Conservation (phyloP, 2,888 invertebrate genomes). For the Pristionchus exspectatus region DNA sequence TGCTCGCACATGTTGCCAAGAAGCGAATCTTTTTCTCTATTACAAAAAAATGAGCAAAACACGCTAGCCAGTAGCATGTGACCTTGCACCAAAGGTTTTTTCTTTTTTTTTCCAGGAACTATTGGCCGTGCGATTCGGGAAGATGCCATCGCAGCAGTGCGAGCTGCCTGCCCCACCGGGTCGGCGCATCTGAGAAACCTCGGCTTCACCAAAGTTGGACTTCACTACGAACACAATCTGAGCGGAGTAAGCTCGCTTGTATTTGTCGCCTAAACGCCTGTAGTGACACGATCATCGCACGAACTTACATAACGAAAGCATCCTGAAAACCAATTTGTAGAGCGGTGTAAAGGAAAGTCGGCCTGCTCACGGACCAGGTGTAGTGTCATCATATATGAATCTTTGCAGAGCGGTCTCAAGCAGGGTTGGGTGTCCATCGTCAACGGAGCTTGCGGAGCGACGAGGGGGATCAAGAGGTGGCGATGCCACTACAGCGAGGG, state of each 20-base stretch:
- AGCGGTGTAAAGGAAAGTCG: no score
- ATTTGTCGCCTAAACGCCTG: not conserved
- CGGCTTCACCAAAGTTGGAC: not conserved
- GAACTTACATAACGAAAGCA: no score
- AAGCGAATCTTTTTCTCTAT: no score
- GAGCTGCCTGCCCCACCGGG: not conserved
- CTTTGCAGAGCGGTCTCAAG: not conserved
- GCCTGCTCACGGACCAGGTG: no score
- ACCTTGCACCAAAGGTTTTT: not conserved
- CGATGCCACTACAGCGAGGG: not conserved
- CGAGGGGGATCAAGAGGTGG: not conserved
- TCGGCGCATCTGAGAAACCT: not conserved
- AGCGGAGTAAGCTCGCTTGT: not conserved
- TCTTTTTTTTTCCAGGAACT: not conserved
- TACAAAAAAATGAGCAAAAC: no score
- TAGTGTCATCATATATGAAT: no score
- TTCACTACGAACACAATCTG: not conserved
- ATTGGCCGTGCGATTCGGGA: not conserved
- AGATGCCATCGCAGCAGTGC: not conserved
- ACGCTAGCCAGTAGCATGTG: no score
- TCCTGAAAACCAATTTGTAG: no score
- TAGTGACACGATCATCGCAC: no score
- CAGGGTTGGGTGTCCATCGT: not conserved
- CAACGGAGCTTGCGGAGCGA: not conserved
- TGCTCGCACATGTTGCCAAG: no score